Conservation (phyloP, 2,113 vertebrate genomes). For the Sminthopsis crassicaudata region DNA sequence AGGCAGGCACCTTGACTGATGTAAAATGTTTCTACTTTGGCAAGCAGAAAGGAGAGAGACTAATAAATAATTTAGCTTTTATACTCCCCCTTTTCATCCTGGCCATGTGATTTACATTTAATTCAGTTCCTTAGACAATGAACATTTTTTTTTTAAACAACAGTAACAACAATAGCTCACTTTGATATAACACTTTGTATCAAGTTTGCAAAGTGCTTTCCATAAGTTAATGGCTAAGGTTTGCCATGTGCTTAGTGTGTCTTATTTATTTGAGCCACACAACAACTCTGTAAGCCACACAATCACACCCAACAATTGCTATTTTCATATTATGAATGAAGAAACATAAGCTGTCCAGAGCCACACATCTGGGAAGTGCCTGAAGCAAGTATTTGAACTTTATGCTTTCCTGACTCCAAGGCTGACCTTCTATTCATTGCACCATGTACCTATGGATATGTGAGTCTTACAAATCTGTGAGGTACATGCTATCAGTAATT, state of each 20-base stretch:
- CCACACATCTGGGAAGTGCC: background rate
- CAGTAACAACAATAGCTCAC: background rate
- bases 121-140: background rate
- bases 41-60: background rate
- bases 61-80: background rate
- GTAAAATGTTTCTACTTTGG: background rate
- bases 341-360: background rate
- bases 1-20: background rate
- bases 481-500: too few species aligned
- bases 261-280: background rate
- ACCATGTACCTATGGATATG: too few species aligned
- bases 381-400: too few species aligned
- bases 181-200: background rate
- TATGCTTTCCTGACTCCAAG: background rate
- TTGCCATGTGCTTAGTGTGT: background rate
- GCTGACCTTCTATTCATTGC: too few species aligned
- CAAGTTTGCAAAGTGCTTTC: background rate
- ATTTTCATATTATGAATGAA: background rate
- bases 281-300: background rate
- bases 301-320: too few species aligned
- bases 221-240: background rate
- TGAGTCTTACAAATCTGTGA: too few species aligned
- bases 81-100: background rate
- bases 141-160: background rate
- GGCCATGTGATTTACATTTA: background rate